Conservation (phyloP, 2,797 vertebrate genomes). For the Smutsia gigantea region DNA sequence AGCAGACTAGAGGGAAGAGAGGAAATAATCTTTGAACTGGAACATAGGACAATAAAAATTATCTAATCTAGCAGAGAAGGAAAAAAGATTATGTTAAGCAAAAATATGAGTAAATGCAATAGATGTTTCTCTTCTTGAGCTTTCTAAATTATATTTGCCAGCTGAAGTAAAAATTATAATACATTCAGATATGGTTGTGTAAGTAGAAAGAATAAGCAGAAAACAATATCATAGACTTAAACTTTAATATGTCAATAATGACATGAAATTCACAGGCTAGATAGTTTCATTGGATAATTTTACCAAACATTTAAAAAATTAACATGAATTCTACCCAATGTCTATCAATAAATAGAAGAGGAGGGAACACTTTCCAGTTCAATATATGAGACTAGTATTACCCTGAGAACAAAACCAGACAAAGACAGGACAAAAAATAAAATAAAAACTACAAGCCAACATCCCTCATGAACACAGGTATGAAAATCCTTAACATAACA, state of each 20-base stretch:
- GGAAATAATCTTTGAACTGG: neutral
- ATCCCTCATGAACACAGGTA: neutral
- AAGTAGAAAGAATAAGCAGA: neutral
- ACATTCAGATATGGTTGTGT: neutral
- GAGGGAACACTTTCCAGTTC: neutral
- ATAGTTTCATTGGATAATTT: constrained; percentile 18
- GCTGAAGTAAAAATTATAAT: neutral
- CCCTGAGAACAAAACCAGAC: neutral
- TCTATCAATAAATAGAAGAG: neutral
- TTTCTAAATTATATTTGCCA: constrained; percentile 28
- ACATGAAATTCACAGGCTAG: neutral
- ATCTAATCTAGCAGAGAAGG: neutral
- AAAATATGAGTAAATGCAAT: constrained; percentile 12
- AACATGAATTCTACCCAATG: neutral
- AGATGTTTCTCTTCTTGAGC: neutral
- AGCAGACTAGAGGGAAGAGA: neutral
- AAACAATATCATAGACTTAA: neutral
- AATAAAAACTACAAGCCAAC: neutral
- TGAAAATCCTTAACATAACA: constrained; percentile 5
- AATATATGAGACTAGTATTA: neutral
- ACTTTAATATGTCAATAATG: neutral
- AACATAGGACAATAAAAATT: neutral
- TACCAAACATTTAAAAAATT: constrained; percentile 16
- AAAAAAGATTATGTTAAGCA: neutral
- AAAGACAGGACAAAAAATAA: constrained; percentile 8